phyloP scores from a whole-genome alignment of 2,888 invertebrate genomes.

The Leptopilina syphax region DNA sequence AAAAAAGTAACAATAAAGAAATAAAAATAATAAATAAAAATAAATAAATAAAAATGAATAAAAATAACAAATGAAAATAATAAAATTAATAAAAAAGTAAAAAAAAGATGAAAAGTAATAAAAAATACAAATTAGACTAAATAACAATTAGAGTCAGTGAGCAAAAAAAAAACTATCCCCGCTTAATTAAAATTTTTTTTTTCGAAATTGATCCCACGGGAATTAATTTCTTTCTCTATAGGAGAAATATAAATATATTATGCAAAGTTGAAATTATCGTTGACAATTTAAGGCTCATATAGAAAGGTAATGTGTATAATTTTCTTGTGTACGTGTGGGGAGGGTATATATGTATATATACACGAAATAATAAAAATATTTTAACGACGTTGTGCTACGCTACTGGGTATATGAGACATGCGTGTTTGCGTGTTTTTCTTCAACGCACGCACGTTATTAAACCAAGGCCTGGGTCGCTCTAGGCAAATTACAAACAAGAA shows the following conservation, averaged over 20 bases:
- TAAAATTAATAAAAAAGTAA: no score
- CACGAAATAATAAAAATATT: constrained; percentile 28
- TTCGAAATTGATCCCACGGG: constrained; percentile 30
- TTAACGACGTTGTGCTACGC: constrained; percentile 21
- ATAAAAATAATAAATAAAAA: no score
- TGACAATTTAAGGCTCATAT: constrained; percentile 35
- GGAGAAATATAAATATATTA: neutral
- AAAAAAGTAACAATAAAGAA: no score
- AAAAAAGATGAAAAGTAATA: no score
- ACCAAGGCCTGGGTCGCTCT: constrained; percentile 23
- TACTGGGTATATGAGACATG: neutral
- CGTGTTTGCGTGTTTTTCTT: constrained; percentile 31
- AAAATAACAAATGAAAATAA: no score
- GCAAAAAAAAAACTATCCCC: no score
- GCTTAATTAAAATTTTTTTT: neutral
- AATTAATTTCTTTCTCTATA: constrained; percentile 7
- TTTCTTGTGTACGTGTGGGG: constrained; percentile 4
- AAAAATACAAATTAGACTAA: no score
- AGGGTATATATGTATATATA: neutral
- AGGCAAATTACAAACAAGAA: constrained; percentile 31
- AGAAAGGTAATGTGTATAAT: constrained; percentile 38
- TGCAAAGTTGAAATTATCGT: constrained; percentile 30
- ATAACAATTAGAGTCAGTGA: no score
- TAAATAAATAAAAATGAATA: no score
- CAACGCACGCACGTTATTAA: constrained; percentile 26